A percentile compares a stretch with the other conserved stretches of the same genome.
phyloP scores from a whole-genome alignment of 2,888 invertebrate genomes.

The Ichneumoninae sp. region DNA sequence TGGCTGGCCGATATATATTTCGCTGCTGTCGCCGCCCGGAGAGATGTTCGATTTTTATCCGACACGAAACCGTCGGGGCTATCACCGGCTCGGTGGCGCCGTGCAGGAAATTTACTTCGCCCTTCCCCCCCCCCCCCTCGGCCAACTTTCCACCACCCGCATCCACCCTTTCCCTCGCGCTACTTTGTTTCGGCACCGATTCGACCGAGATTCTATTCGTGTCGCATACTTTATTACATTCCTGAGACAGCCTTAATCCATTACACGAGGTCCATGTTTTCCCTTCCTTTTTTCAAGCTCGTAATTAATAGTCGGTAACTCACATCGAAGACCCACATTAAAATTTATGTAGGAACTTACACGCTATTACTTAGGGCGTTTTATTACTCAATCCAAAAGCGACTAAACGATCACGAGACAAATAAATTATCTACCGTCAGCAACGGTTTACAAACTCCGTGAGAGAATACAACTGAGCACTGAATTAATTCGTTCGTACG shows the following conservation, averaged over 20 bases:
- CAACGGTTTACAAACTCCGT: not conserved
- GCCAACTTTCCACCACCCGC: conserved; percentile 4
- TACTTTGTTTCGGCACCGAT: conserved; percentile 26
- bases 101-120: conserved; percentile 34
- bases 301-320: conserved; percentile 2
- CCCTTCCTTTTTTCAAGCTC: not conserved
- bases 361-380: not conserved
- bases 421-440: not conserved
- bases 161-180: conserved; percentile 36
- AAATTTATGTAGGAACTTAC: conserved; percentile 15
- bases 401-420: not conserved
- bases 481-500: not conserved
- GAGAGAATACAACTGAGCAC: not conserved
- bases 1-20: conserved; percentile 45
- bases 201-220: conserved; percentile 37
- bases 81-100: conserved; percentile 38
- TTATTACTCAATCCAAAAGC: not conserved
- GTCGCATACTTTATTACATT: conserved; percentile 45
- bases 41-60: conserved; percentile 50
- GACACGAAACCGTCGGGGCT: conserved; percentile 53
- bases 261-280: conserved; percentile 18
- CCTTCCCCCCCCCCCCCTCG: not conserved
- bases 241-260: conserved; percentile 30
- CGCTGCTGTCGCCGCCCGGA: conserved; percentile 34
- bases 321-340: not conserved